Conservation (phyloP, 2,888 invertebrate species). For the Toxonevra muliebris region DNA sequence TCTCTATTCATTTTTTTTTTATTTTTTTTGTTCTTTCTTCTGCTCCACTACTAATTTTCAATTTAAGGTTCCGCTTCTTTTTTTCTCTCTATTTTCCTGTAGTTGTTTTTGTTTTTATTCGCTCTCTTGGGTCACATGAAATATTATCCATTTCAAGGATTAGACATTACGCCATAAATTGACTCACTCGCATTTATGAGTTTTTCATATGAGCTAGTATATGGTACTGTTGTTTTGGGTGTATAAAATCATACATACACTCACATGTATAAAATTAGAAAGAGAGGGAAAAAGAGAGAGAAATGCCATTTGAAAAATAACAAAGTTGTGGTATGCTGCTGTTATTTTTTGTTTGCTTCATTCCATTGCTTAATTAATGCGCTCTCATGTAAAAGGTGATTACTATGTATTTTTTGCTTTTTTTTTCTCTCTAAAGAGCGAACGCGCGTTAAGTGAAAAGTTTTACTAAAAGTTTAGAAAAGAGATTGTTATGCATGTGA, state of each 20-base stretch:
- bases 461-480: too few relatives aligned
- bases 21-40: not conserved
- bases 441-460: too few relatives aligned
- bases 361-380: conserved; percentile 24
- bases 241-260: too few relatives aligned
- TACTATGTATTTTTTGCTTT: conserved; percentile 13
- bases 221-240: too few relatives aligned
- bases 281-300: too few relatives aligned
- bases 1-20: not conserved
- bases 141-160: conserved; percentile 44
- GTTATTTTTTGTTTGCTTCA: conserved; percentile 4
- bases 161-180: conserved; percentile 45
- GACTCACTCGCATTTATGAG: conserved; percentile 32
- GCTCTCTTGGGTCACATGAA: conserved; percentile 33
- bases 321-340: too few relatives aligned
- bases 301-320: not conserved
- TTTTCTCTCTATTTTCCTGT: conserved; percentile 52
- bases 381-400: conserved; percentile 23
- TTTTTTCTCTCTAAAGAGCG: not conserved
- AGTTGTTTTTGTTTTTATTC: conserved; percentile 30
- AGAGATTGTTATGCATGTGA: too few relatives aligned
- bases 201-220: conserved; percentile 27
- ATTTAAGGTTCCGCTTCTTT: conserved; percentile 36
- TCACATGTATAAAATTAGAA: too few relatives aligned
- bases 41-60: not conserved